Evolutionary conservation across 2,797 vertebrate genomes (phyloP).

Genomic region (Synanceia verrucosa): DNA sequence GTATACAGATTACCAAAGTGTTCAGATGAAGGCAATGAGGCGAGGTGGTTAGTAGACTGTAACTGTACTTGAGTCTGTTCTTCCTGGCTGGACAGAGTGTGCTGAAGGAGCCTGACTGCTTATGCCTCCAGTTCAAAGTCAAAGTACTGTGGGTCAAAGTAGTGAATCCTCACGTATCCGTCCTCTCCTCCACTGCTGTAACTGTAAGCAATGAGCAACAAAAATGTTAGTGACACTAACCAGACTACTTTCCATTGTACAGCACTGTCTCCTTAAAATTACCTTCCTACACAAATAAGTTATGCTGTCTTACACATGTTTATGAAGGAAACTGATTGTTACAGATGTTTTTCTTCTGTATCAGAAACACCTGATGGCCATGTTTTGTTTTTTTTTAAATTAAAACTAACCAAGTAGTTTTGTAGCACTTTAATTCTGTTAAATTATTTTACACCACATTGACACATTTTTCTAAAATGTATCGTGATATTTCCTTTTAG

Average conservation of each 20-base stretch:
- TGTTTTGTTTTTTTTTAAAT: no score
- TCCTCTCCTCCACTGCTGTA: slow-evolving; percentile 99
- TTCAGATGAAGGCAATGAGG: slow-evolving; percentile 21
- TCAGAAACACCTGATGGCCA: no score
- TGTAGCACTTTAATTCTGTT: no score
- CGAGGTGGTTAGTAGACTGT: not conserved
- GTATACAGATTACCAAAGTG: slow-evolving; percentile 10
- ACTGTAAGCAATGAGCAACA: slow-evolving; percentile 78
- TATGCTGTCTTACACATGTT: no score
- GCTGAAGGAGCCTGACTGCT: slow-evolving; percentile 19
- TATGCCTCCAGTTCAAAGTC: slow-evolving; percentile 95
- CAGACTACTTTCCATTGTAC: fast-evolving
- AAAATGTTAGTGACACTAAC: not conserved
- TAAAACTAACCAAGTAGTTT: no score
- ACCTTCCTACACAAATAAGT: no score
- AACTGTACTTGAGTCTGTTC: not conserved
- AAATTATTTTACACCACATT: no score
- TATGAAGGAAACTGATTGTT: no score
- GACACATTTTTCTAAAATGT: no score
- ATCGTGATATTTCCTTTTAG: no score
- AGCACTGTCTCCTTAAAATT: no score
- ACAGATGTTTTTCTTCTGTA: no score
- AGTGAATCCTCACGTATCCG: slow-evolving; percentile 96
- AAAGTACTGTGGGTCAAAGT: slow-evolving; percentile 97
- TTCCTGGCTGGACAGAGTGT: slow-evolving; percentile 22